Evolutionary conservation across 2,797 vertebrate species (phyloP).

Genomic region (Acrossocheilus fasciatus): DNA sequence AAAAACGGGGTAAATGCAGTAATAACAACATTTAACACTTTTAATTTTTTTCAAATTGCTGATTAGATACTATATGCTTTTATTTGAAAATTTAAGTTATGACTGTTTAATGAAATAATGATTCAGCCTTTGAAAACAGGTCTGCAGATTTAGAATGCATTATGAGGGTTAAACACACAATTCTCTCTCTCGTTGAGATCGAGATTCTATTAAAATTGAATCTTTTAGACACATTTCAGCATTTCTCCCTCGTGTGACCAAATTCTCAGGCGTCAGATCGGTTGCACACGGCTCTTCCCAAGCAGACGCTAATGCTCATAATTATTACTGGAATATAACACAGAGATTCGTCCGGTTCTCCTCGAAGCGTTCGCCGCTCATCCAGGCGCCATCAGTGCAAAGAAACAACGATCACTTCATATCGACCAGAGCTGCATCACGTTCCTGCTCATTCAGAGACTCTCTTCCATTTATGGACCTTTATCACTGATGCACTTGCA

Average conservation of each 20-base stretch:
- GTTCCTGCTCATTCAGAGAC: conserved; percentile 45
- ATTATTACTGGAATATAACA: conserved; percentile 1
- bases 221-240: conserved; percentile 5
- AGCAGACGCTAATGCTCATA: background rate
- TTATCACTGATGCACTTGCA: conserved; percentile 48
- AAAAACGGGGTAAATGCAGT: background rate
- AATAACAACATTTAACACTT: background rate
- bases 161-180: background rate
- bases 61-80: background rate
- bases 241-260: background rate
- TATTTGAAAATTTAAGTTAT: background rate
- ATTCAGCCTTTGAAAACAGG: background rate
- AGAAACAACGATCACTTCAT: conserved; percentile 52
- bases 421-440: conserved; percentile 51
- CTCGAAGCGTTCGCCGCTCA: background rate
- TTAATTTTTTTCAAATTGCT: background rate
- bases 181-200: background rate
- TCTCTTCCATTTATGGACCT: conserved; percentile 29
- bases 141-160: background rate
- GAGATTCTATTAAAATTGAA: background rate
- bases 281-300: background rate
- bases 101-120: background rate
- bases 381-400: conserved; percentile 8
- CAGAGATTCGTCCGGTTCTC: background rate
- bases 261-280: background rate